Conservation (phyloP, 2,113 vertebrate species). For the Nycticryphes semicollaris region DNA sequence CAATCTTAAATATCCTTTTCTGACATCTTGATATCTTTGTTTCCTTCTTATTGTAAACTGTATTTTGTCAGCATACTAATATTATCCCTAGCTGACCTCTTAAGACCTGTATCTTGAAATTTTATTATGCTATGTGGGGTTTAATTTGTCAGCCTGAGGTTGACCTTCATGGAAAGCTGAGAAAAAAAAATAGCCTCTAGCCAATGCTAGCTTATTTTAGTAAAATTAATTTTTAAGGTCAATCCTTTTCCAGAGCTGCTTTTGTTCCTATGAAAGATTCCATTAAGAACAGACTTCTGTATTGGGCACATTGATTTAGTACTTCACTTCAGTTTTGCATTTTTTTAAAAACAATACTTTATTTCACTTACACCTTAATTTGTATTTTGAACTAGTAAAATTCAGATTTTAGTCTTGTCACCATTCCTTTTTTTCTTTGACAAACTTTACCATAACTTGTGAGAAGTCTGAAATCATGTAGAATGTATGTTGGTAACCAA, state of each 20-base stretch:
- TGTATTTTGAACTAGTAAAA: not conserved
- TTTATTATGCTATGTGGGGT: constrained; percentile 4
- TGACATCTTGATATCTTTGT: constrained; percentile 34
- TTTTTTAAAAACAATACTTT: not conserved
- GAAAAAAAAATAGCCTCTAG: constrained; percentile 7
- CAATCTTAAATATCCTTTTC: not conserved
- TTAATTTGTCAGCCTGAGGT: constrained; percentile 4
- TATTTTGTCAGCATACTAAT: not conserved
- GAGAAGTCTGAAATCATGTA: not conserved
- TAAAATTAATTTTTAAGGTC: constrained; percentile 42
- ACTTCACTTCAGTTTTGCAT: not conserved
- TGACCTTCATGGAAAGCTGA: constrained; percentile 15
- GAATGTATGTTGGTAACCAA: not conserved
- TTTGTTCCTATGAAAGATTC: not conserved
- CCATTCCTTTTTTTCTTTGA: not conserved
- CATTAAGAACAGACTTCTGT: not conserved
- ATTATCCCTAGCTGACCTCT: constrained; percentile 7
- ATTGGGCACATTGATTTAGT: not conserved
- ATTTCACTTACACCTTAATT: not conserved
- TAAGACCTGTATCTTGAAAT: not conserved
- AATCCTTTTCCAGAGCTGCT: not conserved
- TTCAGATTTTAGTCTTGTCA: not conserved
- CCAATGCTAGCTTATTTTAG: not conserved
- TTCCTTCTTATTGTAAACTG: not conserved
- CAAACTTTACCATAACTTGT: not conserved